These are phyloP conservation scores for Bolinopsis microptera DNA, from an alignment of 37 sponge, comb jelly and placozoan species.

Conservation along the genomic window DNA sequence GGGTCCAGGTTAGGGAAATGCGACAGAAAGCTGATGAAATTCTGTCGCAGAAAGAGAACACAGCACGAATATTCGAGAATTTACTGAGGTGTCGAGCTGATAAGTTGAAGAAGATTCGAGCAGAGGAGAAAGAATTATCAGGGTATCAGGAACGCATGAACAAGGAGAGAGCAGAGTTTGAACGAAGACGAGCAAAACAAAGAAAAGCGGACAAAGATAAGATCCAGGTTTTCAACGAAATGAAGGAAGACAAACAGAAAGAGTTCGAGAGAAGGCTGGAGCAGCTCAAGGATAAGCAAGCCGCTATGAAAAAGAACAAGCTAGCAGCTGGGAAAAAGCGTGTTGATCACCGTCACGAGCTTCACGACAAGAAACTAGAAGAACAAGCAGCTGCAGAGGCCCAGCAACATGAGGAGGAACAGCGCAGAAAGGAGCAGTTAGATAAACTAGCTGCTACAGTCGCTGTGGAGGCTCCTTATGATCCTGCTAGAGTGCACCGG, in stretches of 20 bases:
- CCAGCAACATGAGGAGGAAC: background rate
- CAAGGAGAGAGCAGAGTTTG: slow-evolving; percentile 26
- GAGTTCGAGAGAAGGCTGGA: background rate
- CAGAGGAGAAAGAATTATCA: slow-evolving; percentile 19
- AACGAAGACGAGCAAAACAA: slow-evolving; percentile 2
- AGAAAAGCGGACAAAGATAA: slow-evolving; percentile 39
- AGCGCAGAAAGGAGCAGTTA: background rate
- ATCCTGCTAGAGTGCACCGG: background rate
- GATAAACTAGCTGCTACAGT: slow-evolving; percentile 61
- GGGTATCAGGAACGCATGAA: background rate
- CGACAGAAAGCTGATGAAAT: slow-evolving; percentile 29
- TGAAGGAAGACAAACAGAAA: background rate
- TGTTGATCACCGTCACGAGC: background rate
- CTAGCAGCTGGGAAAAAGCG: slow-evolving; percentile 47
- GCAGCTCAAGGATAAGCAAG: background rate
- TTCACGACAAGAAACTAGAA: background rate
- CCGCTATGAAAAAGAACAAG: background rate
- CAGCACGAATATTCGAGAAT: slow-evolving; percentile 10
- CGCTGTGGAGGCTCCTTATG: background rate
- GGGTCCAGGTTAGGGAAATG: background rate
- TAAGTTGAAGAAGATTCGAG: slow-evolving; percentile 9
- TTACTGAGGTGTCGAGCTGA: slow-evolving; percentile 5
- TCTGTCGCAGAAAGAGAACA: slow-evolving; percentile 52
- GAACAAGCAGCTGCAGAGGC: slow-evolving; percentile 45
- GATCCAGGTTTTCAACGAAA: slow-evolving; percentile 11